A percentile compares a stretch with the other conserved stretches of the same genome.
phyloP scores from a whole-genome alignment of 1,140 invertebrate species.

The Physella acuta region DNA sequence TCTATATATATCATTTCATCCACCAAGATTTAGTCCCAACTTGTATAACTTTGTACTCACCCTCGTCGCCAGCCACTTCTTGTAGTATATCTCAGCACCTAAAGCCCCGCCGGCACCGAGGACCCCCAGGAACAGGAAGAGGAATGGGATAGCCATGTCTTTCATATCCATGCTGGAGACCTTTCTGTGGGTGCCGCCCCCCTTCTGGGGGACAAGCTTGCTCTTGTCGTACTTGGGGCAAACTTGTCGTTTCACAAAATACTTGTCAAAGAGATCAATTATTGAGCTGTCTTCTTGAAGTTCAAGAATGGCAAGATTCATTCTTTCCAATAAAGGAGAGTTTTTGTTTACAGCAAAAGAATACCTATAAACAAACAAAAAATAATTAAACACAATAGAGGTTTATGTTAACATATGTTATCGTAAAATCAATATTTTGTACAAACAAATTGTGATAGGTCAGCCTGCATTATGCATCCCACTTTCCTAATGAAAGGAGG shows the following conservation, averaged over 20 bases:
- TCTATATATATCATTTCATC: not conserved
- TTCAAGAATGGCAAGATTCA: slow-evolving; percentile 6
- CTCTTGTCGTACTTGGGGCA: slow-evolving; percentile 16
- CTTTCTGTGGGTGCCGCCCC: not conserved
- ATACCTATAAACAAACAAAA: too few relatives aligned
- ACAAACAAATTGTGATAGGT: too few relatives aligned
- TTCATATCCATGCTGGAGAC: slow-evolving; percentile 21
- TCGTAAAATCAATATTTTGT: too few relatives aligned
- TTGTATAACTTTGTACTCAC: not conserved
- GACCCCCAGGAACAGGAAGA: slow-evolving; percentile 24
- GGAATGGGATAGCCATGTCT: slow-evolving; percentile 25
- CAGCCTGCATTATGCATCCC: too few relatives aligned
- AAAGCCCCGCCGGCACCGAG: slow-evolving; percentile 11
- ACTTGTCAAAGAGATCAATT: not conserved
- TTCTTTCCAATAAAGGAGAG: not conserved
- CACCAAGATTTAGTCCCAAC: not conserved
- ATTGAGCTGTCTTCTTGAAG: slow-evolving; percentile 1
- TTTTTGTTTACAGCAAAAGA: slow-evolving; percentile 6
- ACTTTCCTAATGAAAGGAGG: too few relatives aligned
- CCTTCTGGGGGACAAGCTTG: slow-evolving; percentile 16
- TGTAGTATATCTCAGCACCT: slow-evolving; percentile 21
- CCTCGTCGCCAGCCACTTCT: not conserved
- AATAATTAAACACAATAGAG: too few relatives aligned
- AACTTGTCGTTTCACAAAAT: not conserved
- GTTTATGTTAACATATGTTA: too few relatives aligned